Conservation (phyloP, 2,113 vertebrate species). For the Anguilla rostrata region DNA sequence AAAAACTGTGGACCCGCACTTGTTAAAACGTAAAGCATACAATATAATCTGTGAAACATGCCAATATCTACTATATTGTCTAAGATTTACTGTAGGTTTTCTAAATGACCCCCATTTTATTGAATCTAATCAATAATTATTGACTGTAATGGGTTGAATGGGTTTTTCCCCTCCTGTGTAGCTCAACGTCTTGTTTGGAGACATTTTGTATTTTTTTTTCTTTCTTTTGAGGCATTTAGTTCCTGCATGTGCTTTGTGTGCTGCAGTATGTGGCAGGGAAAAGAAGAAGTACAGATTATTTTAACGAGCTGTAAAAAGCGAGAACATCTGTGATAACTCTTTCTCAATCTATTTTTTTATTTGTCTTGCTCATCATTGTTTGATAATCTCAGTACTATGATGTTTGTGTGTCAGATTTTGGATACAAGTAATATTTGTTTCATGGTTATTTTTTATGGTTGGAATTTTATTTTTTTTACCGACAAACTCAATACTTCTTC, state of each 20-base stretch:
- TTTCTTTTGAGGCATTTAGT: background rate
- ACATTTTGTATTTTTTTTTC: background rate
- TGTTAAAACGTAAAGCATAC: too few relatives aligned
- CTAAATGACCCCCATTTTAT: background rate
- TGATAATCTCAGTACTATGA: constrained; percentile 1
- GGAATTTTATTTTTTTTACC: too few relatives aligned
- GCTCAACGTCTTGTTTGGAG: constrained; percentile 4
- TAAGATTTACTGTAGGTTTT: background rate
- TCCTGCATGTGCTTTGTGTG: background rate
- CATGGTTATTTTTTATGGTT: background rate
- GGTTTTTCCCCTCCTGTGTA: background rate
- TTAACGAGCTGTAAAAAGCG: constrained; percentile 3
- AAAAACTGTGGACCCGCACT: too few relatives aligned
- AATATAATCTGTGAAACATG: too few relatives aligned
- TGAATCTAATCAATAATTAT: constrained; percentile 16
- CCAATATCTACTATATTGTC: too few relatives aligned
- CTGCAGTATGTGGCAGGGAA: constrained; percentile 6
- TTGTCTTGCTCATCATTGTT: background rate
- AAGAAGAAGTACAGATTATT: constrained; percentile 1
- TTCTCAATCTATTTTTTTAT: background rate
- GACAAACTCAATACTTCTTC: background rate
- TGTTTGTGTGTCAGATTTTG: background rate
- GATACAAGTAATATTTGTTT: background rate
- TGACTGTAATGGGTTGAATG: background rate
- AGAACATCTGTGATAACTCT: background rate